Percentiles rank a stretch among this genome's conserved stretches.
Evolutionary conservation across 2,888 invertebrate genomes (phyloP).

Genomic region (Epinotia brunnichana): DNA sequence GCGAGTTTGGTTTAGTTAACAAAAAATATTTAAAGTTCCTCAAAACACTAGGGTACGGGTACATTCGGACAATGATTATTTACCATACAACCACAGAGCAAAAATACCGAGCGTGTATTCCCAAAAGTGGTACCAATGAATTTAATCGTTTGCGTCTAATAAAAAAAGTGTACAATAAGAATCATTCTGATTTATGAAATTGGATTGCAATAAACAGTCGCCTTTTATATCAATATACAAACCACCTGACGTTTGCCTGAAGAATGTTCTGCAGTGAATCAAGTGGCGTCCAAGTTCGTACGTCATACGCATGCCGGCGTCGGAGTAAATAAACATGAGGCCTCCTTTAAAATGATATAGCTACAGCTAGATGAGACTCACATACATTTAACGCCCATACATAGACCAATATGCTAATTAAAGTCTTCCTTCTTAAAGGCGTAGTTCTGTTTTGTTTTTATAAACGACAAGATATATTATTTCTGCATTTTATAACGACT

Average conservation of each 20-base stretch:
- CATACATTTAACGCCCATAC: background rate
- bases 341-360: background rate
- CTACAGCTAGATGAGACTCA: slow-evolving; percentile 11
- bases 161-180: too few species aligned
- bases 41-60: too few species aligned
- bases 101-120: too few species aligned
- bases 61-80: too few species aligned
- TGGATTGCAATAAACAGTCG: background rate
- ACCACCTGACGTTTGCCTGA: slow-evolving; percentile 6
- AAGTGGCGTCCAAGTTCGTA: slow-evolving; percentile 23
- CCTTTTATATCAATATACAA: background rate
- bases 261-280: slow-evolving; percentile 29
- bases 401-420: background rate
- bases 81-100: too few species aligned
- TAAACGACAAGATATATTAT: too few species aligned
- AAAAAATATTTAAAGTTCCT: too few species aligned
- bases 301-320: slow-evolving; percentile 41
- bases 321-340: slow-evolving; percentile 44
- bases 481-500: too few species aligned
- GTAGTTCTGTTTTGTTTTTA: background rate
- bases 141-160: too few species aligned
- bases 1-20: too few species aligned
- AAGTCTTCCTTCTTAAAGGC: too few species aligned
- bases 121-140: too few species aligned
- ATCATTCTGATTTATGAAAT: background rate